Base-by-base conservation (phyloP, 2,888 invertebrate genomes). In the Mesorhabditis sp. region DNA sequence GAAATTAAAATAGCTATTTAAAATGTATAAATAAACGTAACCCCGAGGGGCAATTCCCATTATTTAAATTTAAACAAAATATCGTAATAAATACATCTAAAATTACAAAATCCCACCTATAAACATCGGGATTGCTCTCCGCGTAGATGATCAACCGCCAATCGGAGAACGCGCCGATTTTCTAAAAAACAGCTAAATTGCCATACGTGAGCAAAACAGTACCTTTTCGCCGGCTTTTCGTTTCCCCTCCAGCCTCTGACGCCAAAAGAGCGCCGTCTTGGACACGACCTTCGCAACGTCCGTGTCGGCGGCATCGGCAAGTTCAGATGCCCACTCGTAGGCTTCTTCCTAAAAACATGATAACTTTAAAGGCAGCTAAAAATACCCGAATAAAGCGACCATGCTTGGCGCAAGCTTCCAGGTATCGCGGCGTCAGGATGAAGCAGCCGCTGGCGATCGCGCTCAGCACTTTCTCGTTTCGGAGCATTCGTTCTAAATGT, bases 151-250 rank as follows among this genome's bases (percentile, higher is more conserved):
- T 10, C 58, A n/a, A 10, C n/a, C 58, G 58, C 58, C 58, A 50
- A 50, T n/a, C 58, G n/a, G 58, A 13, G n/a, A 50, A 50, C 58
- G 58, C 58, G 7, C 58, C 58, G n/a, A 50, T 13, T 13, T 50
- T 50, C 58, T 50, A n/a, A 50, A n/a, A 50, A 50, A 13, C 10
- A n/a, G 58, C n/a, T 2, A 50, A 50, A 50, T 13, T 50, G 7
- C n/a, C 10, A 50, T 50, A 50, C n/a, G 2, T n/a, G n/a, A 50
- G 10, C 7, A 13, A n/a, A 50, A 50, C 7, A 10, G 7, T 50
- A 50, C 58, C 58, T 50, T 50, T 13, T 50, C 58, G 58, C 58
- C 58, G n/a, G 10, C 58, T 13, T 50, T 50, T 50, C 58, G 58
- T n/a, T 50, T 50, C 2, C 10, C 58, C 7, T 10, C n/a, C 58